Percentiles rank a stretch among this genome's conserved stretches.
Conservation (phyloP, 2,113 vertebrate species). For the Ctenodactylus gundi region DNA sequence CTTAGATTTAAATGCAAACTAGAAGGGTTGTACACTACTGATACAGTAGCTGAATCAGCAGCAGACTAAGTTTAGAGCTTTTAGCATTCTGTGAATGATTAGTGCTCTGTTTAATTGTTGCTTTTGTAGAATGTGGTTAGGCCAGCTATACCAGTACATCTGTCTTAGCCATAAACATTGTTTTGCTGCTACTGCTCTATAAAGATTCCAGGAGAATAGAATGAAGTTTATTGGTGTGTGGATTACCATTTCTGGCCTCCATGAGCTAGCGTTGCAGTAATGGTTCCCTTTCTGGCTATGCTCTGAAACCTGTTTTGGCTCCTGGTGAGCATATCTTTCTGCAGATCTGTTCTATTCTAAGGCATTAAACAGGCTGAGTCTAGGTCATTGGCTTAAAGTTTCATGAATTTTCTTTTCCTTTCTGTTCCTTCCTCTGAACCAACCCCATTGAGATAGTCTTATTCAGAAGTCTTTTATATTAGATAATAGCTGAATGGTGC, state of each 20-base stretch:
- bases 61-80: not conserved
- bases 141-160: not conserved
- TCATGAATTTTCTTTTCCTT: not conserved
- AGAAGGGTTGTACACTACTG: not conserved
- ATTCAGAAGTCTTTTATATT: not conserved
- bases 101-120: not conserved
- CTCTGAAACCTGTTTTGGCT: conserved; percentile 1
- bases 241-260: not conserved
- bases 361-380: not conserved
- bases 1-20: not conserved
- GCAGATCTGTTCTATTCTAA: not conserved
- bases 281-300: not conserved
- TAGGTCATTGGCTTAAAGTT: not conserved
- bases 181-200: not conserved
- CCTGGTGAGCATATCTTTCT: not conserved
- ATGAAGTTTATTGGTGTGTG: not conserved
- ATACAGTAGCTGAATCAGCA: not conserved
- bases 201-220: not conserved
- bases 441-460: not conserved
- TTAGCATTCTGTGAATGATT: not conserved
- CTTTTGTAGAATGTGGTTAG: not conserved
- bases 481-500: not conserved
- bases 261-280: not conserved
- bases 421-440: too few relatives aligned
- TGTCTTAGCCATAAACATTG: not conserved